Percentiles rank a stretch among this genome's conserved stretches.
Evolutionary conservation across 2,797 vertebrate species (phyloP).

Genomic region (Scomberomorus guttatus): DNA sequence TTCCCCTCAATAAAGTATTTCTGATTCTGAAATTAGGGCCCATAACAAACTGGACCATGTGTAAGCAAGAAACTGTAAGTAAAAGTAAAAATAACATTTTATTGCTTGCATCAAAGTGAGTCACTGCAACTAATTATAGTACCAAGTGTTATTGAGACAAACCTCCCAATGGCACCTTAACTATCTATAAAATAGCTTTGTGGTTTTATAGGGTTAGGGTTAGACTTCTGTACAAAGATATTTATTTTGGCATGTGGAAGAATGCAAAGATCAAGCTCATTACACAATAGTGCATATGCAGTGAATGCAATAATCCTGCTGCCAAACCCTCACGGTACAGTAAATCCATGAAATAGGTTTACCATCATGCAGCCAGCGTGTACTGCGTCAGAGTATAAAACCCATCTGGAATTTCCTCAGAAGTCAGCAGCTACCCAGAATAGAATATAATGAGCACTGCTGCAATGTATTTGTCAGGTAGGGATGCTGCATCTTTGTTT

Average conservation of each 20-base stretch:
- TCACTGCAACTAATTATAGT: constrained; percentile 33
- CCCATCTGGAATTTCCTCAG: constrained; percentile 71
- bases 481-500: constrained; percentile 56
- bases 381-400: constrained; percentile 56
- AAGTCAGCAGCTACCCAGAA: constrained; percentile 72
- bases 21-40: no score
- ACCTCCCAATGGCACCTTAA: constrained; percentile 27
- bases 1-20: no score
- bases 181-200: constrained; percentile 31
- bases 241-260: constrained; percentile 36
- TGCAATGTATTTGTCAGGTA: constrained; percentile 68
- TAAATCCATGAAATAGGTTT: constrained; percentile 72
- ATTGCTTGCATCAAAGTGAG: constrained; percentile 27
- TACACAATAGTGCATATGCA: constrained; percentile 51
- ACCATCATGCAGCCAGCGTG: constrained; percentile 52
- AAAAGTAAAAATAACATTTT: constrained; percentile 36
- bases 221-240: background rate
- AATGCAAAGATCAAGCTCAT: constrained; percentile 55
- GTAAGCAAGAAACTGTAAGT: constrained; percentile 30
- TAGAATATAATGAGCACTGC: constrained; percentile 73
- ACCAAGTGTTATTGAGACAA: constrained; percentile 36
- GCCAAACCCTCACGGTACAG: constrained; percentile 51
- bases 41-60: background rate
- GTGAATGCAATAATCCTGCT: constrained; percentile 44
- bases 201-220: constrained; percentile 16